A percentile compares a stretch with the other conserved stretches of the same genome.
Evolutionary conservation across 2,113 vertebrate species (phyloP).

Genomic region (Machaerirhynchus nigripectus): DNA sequence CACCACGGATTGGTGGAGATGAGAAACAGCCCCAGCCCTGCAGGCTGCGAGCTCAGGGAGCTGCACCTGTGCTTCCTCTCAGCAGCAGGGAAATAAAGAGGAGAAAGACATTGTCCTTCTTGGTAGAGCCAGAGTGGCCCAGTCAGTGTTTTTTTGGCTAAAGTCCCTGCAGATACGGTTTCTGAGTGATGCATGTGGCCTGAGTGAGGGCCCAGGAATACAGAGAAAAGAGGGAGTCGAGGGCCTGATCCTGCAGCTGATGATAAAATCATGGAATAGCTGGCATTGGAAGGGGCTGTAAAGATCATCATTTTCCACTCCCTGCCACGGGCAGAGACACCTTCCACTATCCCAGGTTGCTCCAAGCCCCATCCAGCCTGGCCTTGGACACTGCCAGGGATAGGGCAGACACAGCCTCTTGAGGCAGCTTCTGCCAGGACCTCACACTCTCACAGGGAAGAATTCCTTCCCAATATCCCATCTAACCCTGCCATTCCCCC

Average conservation of each 20-base stretch:
- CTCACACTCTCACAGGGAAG: fast-evolving
- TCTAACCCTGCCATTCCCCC: not conserved
- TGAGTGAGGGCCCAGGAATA: not conserved
- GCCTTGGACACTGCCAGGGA: not conserved
- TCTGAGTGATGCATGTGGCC: not conserved
- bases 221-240: not conserved
- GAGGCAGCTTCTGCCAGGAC: not conserved
- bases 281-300: not conserved
- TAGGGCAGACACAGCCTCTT: not conserved
- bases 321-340: not conserved
- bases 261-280: not conserved
- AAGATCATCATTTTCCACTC: fast-evolving
- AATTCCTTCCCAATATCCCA: not conserved
- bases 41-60: not conserved
- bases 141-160: fast-evolving
- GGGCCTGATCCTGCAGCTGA: not conserved
- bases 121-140: not conserved
- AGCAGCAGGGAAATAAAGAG: not conserved
- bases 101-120: not conserved
- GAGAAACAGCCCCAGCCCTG: not conserved
- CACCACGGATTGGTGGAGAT: fast-evolving
- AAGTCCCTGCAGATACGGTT: not conserved
- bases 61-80: not conserved
- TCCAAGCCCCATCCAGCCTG: not conserved
- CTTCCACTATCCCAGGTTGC: fast-evolving